Conservation (phyloP, 2,888 invertebrate species). For the Cheilosia vernalis region DNA sequence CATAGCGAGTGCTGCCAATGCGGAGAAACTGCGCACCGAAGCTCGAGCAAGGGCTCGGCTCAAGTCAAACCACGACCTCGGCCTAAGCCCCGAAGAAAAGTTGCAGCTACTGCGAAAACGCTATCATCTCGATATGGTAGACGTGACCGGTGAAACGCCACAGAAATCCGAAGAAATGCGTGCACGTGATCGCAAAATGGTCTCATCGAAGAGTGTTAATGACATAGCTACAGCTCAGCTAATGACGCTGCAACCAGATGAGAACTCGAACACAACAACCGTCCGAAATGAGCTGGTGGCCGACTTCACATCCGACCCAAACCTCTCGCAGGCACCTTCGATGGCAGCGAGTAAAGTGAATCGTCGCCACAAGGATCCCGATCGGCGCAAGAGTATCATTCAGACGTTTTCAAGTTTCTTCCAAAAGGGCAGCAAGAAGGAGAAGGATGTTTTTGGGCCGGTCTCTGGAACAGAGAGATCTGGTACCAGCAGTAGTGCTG, state of each 20-base stretch:
- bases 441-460: slow-evolving; percentile 82
- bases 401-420: slow-evolving; percentile 93
- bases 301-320: slow-evolving; percentile 86
- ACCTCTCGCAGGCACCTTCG: slow-evolving; percentile 82
- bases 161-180: slow-evolving; percentile 77
- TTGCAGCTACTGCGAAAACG: slow-evolving; percentile 84
- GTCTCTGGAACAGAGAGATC: slow-evolving; percentile 88
- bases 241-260: slow-evolving; percentile 70
- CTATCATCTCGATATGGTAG: slow-evolving; percentile 78
- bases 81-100: slow-evolving; percentile 88
- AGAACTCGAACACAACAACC: slow-evolving; percentile 76
- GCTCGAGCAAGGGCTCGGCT: slow-evolving; percentile 87
- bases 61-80: slow-evolving; percentile 89
- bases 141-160: slow-evolving; percentile 26
- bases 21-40: slow-evolving; percentile 86
- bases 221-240: slow-evolving; percentile 80
- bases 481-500: slow-evolving; percentile 81
- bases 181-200: slow-evolving; percentile 82
- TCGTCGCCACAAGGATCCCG: slow-evolving; percentile 85
- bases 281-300: slow-evolving; percentile 76
- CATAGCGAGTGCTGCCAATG: slow-evolving; percentile 79
- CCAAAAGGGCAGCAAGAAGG: slow-evolving; percentile 88
- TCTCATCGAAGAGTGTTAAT: slow-evolving; percentile 83
- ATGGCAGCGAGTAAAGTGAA: slow-evolving; percentile 71
- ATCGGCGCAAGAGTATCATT: slow-evolving; percentile 91